Base-by-base conservation (phyloP, 2,888 invertebrate genomes). In the Hirtodrosophila cameraria region DNA sequence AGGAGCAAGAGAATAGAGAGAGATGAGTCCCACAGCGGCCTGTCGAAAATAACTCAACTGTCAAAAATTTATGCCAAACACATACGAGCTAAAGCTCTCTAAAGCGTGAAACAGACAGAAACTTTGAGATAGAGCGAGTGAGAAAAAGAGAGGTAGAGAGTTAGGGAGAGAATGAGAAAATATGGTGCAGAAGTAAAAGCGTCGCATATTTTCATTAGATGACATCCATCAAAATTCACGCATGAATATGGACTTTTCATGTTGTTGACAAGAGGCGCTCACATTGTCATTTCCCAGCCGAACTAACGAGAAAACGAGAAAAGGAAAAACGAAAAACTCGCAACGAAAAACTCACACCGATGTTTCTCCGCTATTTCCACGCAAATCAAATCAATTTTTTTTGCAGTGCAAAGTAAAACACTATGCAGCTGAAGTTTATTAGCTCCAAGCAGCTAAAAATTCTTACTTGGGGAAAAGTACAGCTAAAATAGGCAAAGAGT, bases 221-320 rank as follows among this genome's bases (percentile, higher is more conserved):
- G 61, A 75, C 78, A 86, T 84, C 75, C 86, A 86, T 86, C 83
- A 84, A 86, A 84, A 84, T 86, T 78, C 65, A 86, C 78, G 81
- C 88, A 88, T 86, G 87, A 84, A 82, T 88, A 88, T 88, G 86
- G 79, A 86, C 82, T 88, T 88, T 84, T 83, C 83, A 82, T 87
- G 87, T 85, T 67, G 69, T 57, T 58, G 54, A 58, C 70, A 67
- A 50, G 30, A 59, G 52, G 38, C 53, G 45, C 43, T 42, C 82
- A 68, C 68, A 72, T 78, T 82, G 79, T 75, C 82, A 71, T 61
- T 71, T 81, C 50, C 48, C 72, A 55, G 53, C 3, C 30, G 23
- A 49, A n/a, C n/a, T n/a, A n/a, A n/a, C n/a, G n/a, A n/a, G n/a
- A n/a, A n/a, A n/a, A n/a, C n/a, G n/a, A n/a, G n/a, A n/a, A n/a